Evolutionary conservation across 2,113 vertebrate genomes (phyloP), one percentile per base, ranked within the genome.

Genomic region (Chionis minor): DNA sequence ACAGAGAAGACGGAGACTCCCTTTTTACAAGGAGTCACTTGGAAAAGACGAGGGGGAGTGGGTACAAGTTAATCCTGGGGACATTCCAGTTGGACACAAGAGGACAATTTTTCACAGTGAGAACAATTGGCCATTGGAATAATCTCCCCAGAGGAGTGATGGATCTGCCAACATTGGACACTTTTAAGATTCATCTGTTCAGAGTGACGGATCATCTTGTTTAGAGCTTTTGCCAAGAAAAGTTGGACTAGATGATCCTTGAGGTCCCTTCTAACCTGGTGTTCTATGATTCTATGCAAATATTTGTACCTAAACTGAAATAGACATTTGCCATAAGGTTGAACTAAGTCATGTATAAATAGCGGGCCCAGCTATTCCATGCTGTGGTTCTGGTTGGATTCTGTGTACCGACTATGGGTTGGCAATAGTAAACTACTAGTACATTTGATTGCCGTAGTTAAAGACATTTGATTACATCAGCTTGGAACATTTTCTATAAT

Each of bases 381-480:
- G 17, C n/a, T 65, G 18, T 54, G 9, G 27, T 78, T 91, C 42
- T 62, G 72, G 27, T 9, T 45, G 44, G 3, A 11, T 12, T 93
- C 56, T 27, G 2, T 62, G 69, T 66, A 30, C 52, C 6, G 28
- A 84, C 9, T 66, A 13, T 30, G 42, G n/a, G 47, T 81, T 88
- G 94, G 78, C 82, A 81, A 28, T 74, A 78, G 38, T 75, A 79
- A 95, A 94, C 71, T 88, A 88, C 81, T 85, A 95, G 96, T 86
- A 69, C 17, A 32, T 83, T 75, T 91, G 89, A 96, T 96, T 95
- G 88, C 61, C 61, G 40, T 82, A 89, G 96, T 95, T 94, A 93
- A 95, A 55, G 12, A 49, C 70, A 54, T 94, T 92, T 95, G 62
- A 86, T 94, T 95, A 78, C 67, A 86, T 97, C 93, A 93, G 77